These are phyloP conservation scores for Eublepharis macularius DNA, from an alignment of 2,113 vertebrate species.

Conservation along the genomic window DNA sequence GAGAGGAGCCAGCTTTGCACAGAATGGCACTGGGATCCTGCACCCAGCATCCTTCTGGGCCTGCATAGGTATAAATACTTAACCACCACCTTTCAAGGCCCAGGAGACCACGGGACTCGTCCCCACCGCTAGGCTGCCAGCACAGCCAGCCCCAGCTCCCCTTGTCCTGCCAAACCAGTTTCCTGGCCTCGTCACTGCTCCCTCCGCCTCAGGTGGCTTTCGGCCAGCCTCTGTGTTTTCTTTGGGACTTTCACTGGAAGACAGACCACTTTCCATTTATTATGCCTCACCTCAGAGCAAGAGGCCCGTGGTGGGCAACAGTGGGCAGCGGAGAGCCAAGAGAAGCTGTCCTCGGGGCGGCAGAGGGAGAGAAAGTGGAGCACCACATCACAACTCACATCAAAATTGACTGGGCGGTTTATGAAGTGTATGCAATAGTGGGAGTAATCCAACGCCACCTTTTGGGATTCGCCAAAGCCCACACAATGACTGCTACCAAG, in stretches of 20 bases:
- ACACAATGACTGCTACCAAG: no score
- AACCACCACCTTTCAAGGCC: background rate
- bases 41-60: background rate
- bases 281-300: conserved; percentile 15
- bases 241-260: background rate
- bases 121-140: background rate
- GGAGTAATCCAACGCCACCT: no score
- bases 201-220: background rate
- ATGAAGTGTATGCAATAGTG: no score
- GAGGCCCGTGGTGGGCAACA: conserved; percentile 18
- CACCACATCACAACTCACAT: no score
- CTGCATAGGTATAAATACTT: background rate
- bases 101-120: background rate
- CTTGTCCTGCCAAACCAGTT: background rate
- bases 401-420: no score
- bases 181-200: background rate
- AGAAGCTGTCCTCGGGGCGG: background rate
- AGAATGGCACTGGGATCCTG: background rate
- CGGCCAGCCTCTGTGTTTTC: background rate
- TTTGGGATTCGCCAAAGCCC: no score
- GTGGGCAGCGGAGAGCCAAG: no score
- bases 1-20: background rate
- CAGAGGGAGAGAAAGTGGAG: no score
- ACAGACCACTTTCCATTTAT: no score
- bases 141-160: background rate